Base-by-base conservation (phyloP, 2,113 vertebrate genomes). In the Orcinus orca region DNA sequence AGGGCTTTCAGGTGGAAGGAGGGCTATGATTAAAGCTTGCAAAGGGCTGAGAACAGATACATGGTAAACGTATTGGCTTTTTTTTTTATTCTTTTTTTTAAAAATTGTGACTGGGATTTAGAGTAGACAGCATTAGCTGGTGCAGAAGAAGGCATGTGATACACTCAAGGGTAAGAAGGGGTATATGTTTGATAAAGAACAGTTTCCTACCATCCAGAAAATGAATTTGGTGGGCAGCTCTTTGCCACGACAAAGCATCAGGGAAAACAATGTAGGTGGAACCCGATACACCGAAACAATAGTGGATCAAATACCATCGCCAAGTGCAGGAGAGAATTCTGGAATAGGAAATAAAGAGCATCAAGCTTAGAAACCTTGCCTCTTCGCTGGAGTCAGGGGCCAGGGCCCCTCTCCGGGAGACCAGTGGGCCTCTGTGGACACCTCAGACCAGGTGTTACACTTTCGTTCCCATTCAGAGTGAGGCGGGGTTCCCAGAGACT, bases 1-100 rank as follows among this genome's bases (percentile, higher is more conserved):
- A 90, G 33, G 55, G 79, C 70, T 96, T 93, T 94, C 87, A 47
- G 36, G 76, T 80, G 29, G 76, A 93, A 90, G 41, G 15, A 93
- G 53, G 89, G n/a, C n/a, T 74, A 3, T 74, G 88, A 97, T 92
- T 95, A 88, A 90, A 84, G 53, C 67, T 88, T 79, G n/a, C 38
- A n/a, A 95, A 81, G 31, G 47, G 5, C 23, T 58, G 74, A 88
- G 58, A 90, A 68, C 41, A 71, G 85, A 76, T 14, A 38, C 1
- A 1, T 5, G 10, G 63, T 47, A 62, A 90, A 65, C 8, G 11
- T 68, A 6, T 47, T 11, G 44, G 55, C 25, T 62, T 41, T 60
- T 21, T 38, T 83, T 12, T 63, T 62, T 3, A n/a, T 33, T n/a
- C 38, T 17, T 38, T 23, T 38, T 62, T 25, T 63, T 1, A 0